Conservation (phyloP, 2,888 invertebrate species). For the Tineola bisselliella region DNA sequence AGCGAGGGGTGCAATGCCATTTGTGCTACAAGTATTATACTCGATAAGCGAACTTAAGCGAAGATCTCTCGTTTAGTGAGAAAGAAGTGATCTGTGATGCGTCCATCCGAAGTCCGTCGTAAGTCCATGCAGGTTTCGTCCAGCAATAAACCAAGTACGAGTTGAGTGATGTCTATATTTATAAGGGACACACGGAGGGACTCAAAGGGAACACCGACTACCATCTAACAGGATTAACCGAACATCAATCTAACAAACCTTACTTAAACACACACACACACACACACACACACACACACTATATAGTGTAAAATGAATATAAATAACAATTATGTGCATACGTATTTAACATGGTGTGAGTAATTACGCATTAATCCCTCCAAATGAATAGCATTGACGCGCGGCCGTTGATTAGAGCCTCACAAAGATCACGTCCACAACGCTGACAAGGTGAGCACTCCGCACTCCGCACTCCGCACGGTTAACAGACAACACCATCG, state of each 20-base stretch:
- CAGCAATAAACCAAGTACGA: background rate
- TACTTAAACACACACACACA: too few species aligned
- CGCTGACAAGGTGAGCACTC: slow-evolving; percentile 4
- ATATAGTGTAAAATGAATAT: too few species aligned
- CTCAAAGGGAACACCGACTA: background rate
- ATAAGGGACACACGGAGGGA: background rate
- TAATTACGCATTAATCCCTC: background rate
- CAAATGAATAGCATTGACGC: background rate
- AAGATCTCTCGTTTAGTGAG: too few species aligned
- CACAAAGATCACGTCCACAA: background rate
- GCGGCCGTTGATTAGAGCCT: slow-evolving; percentile 2
- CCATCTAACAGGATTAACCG: background rate
- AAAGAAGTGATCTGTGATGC: too few species aligned
- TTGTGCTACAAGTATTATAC: too few species aligned
- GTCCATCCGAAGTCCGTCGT: too few species aligned
- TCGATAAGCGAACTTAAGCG: too few species aligned
- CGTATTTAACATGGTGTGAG: background rate
- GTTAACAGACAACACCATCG: too few species aligned
- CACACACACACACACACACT: background rate
- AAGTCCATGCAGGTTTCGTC: background rate
- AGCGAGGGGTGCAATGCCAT: slow-evolving; percentile 19
- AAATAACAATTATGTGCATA: background rate
- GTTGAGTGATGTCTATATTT: background rate
- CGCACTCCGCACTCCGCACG: background rate
- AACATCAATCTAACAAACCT: background rate